Base-by-base conservation (phyloP, 2,888 invertebrate genomes). In the Apamea epomidion region DNA sequence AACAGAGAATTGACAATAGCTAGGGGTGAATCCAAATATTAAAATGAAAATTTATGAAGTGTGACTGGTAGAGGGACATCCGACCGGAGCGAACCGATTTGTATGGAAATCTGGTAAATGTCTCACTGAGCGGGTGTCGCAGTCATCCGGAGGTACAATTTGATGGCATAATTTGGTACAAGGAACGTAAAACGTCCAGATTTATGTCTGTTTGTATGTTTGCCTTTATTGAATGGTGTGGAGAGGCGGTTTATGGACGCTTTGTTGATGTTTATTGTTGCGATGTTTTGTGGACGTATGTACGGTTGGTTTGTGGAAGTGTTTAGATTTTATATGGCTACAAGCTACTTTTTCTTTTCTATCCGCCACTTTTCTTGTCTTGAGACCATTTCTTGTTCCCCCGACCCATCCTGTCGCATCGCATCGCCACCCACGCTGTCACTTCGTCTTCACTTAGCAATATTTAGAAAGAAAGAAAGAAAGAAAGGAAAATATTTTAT, bases 1-100 rank as follows among this genome's bases (percentile, higher is more conserved):
- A 85, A 86, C 88, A 88, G 87, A 84, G 89, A 88, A 85, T 89
- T 88, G 90, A 89, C 88, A 89, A 90, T 82, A 87, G 89, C 92
- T 89, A 92, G 91, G 93, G 92, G 93, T 87, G 91, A 91, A 89
- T 88, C 85, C 89, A 91, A 94, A 96, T 96, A 96, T 96, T 96
- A 96, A 96, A 96, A 96, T 95, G 93, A 94, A 94, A 96, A 96
- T 97, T 96, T 96, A 97, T 95, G 96, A 95, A 94, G 94, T 96
- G 96, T 94, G 94, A 95, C 94, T 70, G 91, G 88, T 88, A 86
- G 67, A 72, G 86, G 89, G 86, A 79, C 72, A 79, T 78, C 64
- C 82, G 92, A 91, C 94, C 95, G 96, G 94, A 93, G 94, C 95
- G 92, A 96, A 96, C 87, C 95, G 96, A 96, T 97, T 97, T 96